These are phyloP conservation scores for Semibalanus balanoides DNA, from an alignment of 1,140 invertebrate genomes.

Conservation along the genomic window DNA sequence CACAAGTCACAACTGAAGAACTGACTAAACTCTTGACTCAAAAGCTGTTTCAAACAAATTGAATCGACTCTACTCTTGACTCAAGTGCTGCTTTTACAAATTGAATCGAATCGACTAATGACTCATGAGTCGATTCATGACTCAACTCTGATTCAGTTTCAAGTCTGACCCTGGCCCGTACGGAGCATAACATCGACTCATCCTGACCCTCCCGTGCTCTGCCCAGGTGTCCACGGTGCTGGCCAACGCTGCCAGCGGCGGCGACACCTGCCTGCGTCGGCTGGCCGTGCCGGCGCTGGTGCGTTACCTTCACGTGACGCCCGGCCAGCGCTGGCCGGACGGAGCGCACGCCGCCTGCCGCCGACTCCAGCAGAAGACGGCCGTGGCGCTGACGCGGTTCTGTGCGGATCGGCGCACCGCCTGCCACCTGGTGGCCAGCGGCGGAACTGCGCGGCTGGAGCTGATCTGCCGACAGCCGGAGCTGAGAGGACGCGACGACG, in stretches of 20 bases:
- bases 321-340: constrained; percentile 33
- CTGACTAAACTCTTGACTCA: no score
- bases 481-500: neutral
- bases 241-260: constrained; percentile 54
- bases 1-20: no score
- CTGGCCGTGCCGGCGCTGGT: constrained; percentile 53
- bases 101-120: no score
- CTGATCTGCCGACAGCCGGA: neutral
- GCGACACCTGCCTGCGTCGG: constrained; percentile 39
- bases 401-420: neutral
- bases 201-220: no score
- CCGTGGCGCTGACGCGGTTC: constrained; percentile 60
- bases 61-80: no score
- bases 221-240: constrained; percentile 52
- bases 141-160: no score
- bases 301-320: constrained; percentile 52
- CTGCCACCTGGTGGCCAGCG: constrained; percentile 1
- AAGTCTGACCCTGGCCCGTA: no score
- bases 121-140: no score
- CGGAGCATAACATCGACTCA: no score
- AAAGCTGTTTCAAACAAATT: no score
- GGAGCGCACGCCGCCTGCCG: constrained; percentile 49
- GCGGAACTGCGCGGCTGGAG: constrained; percentile 6
- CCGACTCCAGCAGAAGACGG: constrained; percentile 58
- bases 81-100: no score